A percentile compares a stretch with the other conserved stretches of the same genome.
These are phyloP conservation scores for Ptiloglossa arizonensis DNA, from an alignment of 1,140 invertebrate species.

Conservation along the genomic window DNA sequence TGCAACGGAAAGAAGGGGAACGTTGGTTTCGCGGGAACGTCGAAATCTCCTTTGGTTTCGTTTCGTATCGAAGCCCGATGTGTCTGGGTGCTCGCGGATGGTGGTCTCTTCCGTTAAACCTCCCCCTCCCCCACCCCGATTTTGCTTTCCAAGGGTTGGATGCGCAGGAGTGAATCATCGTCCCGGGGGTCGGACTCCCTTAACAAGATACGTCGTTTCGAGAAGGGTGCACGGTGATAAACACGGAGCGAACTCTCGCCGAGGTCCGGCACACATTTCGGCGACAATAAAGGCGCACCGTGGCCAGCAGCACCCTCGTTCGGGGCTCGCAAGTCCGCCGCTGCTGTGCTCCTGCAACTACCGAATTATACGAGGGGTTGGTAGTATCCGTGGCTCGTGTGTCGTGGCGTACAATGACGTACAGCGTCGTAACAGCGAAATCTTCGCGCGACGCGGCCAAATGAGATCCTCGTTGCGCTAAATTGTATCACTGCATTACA, in stretches of 20 bases:
- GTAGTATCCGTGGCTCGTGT: constrained; percentile 9
- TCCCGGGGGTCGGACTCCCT: constrained; percentile 48
- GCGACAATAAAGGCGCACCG: constrained; percentile 50
- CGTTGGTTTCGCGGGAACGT: constrained; percentile 4
- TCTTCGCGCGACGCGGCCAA: constrained; percentile 34
- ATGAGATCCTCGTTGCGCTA: constrained; percentile 9
- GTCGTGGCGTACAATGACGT: constrained; percentile 43
- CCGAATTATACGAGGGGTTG: neutral
- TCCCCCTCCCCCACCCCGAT: neutral
- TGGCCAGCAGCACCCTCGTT: constrained; percentile 8
- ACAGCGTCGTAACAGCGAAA: constrained; percentile 26
- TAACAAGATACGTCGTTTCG: constrained; percentile 44
- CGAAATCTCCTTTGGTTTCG: constrained; percentile 13
- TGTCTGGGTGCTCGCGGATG: neutral
- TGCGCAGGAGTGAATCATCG: constrained; percentile 63
- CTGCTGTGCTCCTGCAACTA: constrained; percentile 23
- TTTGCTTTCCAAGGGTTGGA: neutral
- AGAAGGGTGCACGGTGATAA: constrained; percentile 58
- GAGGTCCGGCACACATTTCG: constrained; percentile 42
- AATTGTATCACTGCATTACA: constrained; percentile 12
- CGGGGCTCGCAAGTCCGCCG: constrained; percentile 31
- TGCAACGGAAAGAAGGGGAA: neutral
- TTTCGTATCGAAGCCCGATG: constrained; percentile 11
- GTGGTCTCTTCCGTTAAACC: neutral
- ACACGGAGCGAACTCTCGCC: constrained; percentile 24